Evolutionary conservation across 2,113 vertebrate species (phyloP).

Genomic region (Hippolais icterina): DNA sequence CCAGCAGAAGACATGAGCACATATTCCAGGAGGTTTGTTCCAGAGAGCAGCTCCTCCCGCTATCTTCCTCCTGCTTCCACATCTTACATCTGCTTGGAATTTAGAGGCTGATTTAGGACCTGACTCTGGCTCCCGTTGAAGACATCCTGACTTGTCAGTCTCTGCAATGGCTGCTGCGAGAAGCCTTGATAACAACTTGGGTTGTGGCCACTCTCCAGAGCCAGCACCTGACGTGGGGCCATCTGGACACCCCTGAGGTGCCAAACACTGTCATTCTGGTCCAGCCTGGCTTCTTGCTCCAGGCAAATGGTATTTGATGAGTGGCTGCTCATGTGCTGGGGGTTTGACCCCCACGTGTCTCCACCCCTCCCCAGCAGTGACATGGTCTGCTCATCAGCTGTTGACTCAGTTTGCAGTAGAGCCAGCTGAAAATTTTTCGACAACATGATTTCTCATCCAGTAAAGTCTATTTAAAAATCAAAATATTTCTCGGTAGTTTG

Average conservation of each 20-base stretch:
- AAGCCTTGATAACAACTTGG: background rate
- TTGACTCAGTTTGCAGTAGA: constrained; percentile 12
- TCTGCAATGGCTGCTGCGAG: background rate
- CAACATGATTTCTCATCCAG: constrained; percentile 27
- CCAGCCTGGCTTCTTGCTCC: background rate
- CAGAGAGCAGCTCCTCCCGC: background rate
- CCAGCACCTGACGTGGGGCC: background rate
- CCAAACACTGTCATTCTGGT: background rate
- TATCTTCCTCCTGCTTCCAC: background rate
- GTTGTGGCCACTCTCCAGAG: background rate
- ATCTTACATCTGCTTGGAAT: constrained; percentile 25
- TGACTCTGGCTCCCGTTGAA: background rate
- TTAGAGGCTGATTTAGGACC: constrained; percentile 1
- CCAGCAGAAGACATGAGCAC: background rate
- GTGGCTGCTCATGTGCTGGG: background rate
- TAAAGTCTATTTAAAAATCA: constrained; percentile 54
- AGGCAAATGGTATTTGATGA: background rate
- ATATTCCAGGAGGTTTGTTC: background rate
- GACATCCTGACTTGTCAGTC: background rate
- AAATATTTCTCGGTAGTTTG: constrained; percentile 61
- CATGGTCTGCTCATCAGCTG: constrained; percentile 32
- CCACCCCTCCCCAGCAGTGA: constrained; percentile 22
- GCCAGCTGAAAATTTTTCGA: constrained; percentile 63
- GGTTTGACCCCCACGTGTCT: background rate
- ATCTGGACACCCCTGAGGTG: background rate